A percentile compares a stretch with the other conserved stretches of the same genome.
phyloP scores from a whole-genome alignment of 2,113 vertebrate species.

The Pithys albifrons region DNA sequence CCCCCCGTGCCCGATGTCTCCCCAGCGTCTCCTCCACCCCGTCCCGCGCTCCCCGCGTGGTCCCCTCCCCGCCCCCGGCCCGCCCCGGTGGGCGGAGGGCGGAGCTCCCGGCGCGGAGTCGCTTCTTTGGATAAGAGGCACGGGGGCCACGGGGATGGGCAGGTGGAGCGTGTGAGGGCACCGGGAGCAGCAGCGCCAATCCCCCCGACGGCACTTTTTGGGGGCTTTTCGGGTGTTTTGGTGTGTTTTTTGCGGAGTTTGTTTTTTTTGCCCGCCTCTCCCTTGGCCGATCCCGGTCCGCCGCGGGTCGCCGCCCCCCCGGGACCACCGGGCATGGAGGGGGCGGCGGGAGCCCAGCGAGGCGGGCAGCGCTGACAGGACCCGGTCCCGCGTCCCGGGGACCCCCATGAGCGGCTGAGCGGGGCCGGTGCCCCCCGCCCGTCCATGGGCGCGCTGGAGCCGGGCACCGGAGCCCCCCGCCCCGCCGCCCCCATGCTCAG shows the following conservation, averaged over 20 bases:
- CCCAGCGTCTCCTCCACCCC: not conserved
- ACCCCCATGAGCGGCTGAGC: not conserved
- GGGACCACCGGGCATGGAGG: not conserved
- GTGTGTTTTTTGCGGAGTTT: not conserved
- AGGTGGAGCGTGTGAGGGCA: not conserved
- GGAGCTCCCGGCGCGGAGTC: not conserved
- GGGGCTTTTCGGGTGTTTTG: not conserved
- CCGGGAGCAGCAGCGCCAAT: not conserved
- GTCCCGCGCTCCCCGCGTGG: not conserved
- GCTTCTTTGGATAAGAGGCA: slow-evolving; percentile 30
- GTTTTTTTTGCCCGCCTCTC: too few species aligned
- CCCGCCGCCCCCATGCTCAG: slow-evolving; percentile 86
- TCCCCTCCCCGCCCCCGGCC: not conserved
- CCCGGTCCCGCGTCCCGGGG: not conserved
- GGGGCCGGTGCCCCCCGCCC: not conserved
- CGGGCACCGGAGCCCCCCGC: slow-evolving; percentile 63
- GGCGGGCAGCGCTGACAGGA: not conserved
- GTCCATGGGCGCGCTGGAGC: slow-evolving; percentile 87
- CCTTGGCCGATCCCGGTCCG: not conserved
- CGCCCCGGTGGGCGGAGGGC: not conserved
- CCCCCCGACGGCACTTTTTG: not conserved
- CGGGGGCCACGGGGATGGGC: not conserved
- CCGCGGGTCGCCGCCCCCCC: not conserved
- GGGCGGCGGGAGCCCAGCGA: not conserved
- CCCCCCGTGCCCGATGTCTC: not conserved